Percentiles rank a stretch among this genome's conserved stretches.
Evolutionary conservation across 1,140 invertebrate species (phyloP).

Genomic region (Hesperophylax magnus): DNA sequence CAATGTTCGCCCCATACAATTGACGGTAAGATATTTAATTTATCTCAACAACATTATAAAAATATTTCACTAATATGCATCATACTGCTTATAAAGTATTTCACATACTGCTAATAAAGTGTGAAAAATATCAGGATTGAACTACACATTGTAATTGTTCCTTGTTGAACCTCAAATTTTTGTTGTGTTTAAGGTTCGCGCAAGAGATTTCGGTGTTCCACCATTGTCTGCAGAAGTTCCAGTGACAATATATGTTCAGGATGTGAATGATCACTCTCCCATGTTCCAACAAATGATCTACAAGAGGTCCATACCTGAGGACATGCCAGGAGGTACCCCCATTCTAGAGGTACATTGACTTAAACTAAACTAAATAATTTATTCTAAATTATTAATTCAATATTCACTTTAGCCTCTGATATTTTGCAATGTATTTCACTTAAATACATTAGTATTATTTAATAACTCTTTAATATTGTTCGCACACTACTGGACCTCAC

Average conservation of each 20-base stretch:
- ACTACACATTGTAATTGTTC: no score
- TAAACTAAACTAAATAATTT: slow-evolving; percentile 6
- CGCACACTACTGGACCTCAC: no score
- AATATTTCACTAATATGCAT: no score
- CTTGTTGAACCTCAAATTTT: no score
- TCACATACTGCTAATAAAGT: no score
- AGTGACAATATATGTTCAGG: slow-evolving; percentile 87
- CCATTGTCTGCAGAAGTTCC: slow-evolving; percentile 81
- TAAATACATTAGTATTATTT: no score
- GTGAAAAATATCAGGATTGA: no score
- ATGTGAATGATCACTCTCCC: slow-evolving; percentile 90
- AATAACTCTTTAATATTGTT: no score
- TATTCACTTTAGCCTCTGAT: not conserved
- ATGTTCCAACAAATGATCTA: slow-evolving; percentile 84
- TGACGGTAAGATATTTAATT: slow-evolving; percentile 72
- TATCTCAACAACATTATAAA: no score
- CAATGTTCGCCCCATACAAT: slow-evolving; percentile 79
- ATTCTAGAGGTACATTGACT: slow-evolving; percentile 77
- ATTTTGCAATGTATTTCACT: no score
- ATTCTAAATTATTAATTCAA: slow-evolving; percentile 10
- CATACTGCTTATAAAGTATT: no score
- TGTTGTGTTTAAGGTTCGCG: slow-evolving; percentile 72
- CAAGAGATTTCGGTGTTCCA: slow-evolving; percentile 85
- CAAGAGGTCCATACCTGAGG: slow-evolving; percentile 84
- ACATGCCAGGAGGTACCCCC: slow-evolving; percentile 83